A percentile compares a stretch with the other conserved stretches of the same genome.
phyloP scores from a whole-genome alignment of 2,113 vertebrate species.

The Promerops cafer region DNA sequence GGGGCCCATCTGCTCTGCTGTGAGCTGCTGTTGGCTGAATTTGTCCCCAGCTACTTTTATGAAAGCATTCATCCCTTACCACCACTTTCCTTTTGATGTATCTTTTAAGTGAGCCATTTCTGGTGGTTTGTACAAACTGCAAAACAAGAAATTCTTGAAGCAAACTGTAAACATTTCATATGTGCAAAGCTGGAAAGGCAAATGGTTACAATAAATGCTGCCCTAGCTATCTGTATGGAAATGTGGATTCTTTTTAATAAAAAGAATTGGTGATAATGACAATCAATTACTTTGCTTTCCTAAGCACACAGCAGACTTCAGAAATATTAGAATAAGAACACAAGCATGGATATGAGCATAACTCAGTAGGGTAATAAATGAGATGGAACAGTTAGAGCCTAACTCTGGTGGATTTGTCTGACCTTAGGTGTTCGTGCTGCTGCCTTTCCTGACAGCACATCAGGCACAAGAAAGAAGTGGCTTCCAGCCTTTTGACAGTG shows the following conservation, averaged over 20 bases:
- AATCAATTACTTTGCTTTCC: not conserved
- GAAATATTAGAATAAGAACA: not conserved
- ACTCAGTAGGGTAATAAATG: not conserved
- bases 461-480: not conserved
- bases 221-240: not conserved
- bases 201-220: not conserved
- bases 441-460: not conserved
- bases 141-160: slow-evolving; percentile 24
- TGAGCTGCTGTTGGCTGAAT: not conserved
- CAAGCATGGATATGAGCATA: not conserved
- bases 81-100: not conserved
- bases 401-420: not conserved
- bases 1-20: not conserved
- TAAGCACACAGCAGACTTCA: not conserved
- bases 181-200: not conserved
- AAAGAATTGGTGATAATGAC: not conserved
- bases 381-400: not conserved
- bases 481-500: not conserved
- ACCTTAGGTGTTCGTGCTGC: not conserved
- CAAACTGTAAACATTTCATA: slow-evolving; percentile 7
- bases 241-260: not conserved
- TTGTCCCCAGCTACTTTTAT: not conserved
- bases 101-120: not conserved
- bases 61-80: slow-evolving; percentile 12
- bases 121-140: not conserved